Percentiles rank a stretch among this genome's conserved stretches.
Evolutionary conservation across 1,140 invertebrate species (phyloP).

Genomic region (Temnothorax curvispinosus): DNA sequence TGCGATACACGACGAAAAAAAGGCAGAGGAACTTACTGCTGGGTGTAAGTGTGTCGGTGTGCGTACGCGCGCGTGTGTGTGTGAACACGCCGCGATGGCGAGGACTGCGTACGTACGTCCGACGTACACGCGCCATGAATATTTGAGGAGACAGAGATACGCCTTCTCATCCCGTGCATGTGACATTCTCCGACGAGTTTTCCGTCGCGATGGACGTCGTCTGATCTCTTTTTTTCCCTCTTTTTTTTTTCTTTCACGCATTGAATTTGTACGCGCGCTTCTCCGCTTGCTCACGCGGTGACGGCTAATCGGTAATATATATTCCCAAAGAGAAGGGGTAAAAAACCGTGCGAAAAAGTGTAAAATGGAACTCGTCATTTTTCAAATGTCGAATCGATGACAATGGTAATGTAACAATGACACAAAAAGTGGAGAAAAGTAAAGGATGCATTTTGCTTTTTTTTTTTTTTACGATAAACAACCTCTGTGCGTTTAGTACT

Average conservation of each 20-base stretch:
- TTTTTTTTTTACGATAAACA: neutral
- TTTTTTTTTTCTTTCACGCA: neutral
- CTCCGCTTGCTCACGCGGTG: neutral
- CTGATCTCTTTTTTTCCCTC: slow-evolving; percentile 24
- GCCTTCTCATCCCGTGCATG: slow-evolving; percentile 51
- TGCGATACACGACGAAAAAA: slow-evolving; percentile 63
- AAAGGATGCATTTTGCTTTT: neutral
- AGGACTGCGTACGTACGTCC: slow-evolving; percentile 12
- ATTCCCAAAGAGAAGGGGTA: too few relatives aligned
- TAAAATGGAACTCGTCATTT: neutral
- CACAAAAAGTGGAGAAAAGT: neutral
- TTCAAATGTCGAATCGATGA: slow-evolving; percentile 2
- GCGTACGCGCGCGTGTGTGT: too few relatives aligned
- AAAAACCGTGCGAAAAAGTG: neutral
- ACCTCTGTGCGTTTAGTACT: neutral
- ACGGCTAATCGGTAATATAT: slow-evolving; percentile 9
- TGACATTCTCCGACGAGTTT: slow-evolving; percentile 50
- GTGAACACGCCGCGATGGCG: neutral
- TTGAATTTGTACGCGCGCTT: neutral
- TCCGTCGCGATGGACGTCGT: slow-evolving; percentile 40
- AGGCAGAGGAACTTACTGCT: slow-evolving; percentile 63
- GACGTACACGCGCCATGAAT: slow-evolving; percentile 56
- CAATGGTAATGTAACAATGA: too few relatives aligned
- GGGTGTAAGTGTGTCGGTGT: neutral
- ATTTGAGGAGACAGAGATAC: slow-evolving; percentile 65